Evolutionary conservation across 2,888 invertebrate genomes (phyloP).

Genomic region (Emmelina monodactyla): DNA sequence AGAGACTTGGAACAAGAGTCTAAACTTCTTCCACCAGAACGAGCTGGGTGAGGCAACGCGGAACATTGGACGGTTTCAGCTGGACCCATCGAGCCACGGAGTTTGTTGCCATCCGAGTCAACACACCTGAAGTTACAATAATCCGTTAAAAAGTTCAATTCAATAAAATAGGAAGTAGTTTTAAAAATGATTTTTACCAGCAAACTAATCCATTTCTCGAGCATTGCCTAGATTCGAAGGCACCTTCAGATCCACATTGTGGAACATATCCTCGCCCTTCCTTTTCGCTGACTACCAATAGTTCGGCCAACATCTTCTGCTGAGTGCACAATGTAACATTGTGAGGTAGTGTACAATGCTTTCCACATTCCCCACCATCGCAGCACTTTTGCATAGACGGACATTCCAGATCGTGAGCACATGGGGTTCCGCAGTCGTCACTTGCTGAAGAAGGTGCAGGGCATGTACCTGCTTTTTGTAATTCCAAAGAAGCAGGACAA

Average conservation of each 20-base stretch:
- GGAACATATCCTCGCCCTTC: conserved; percentile 86
- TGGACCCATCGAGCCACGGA: conserved; percentile 82
- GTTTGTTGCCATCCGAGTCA: conserved; percentile 78
- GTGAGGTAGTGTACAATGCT: conserved; percentile 75
- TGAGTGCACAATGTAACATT: conserved; percentile 83
- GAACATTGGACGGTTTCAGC: conserved; percentile 74
- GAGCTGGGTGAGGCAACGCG: conserved; percentile 30
- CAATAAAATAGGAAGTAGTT: neutral
- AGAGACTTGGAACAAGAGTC: conserved; percentile 72
- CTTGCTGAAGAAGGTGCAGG: conserved; percentile 59
- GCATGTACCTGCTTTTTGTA: conserved; percentile 81
- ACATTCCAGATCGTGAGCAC: conserved; percentile 83
- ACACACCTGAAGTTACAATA: conserved; percentile 76
- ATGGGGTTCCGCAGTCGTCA: conserved; percentile 69
- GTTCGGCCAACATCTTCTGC: conserved; percentile 78
- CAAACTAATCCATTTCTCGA: conserved; percentile 86
- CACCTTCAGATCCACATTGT: conserved; percentile 76
- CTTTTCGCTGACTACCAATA: conserved; percentile 78
- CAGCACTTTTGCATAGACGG: conserved; percentile 86
- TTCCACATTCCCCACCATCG: conserved; percentile 74
- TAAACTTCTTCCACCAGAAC: conserved; percentile 59
- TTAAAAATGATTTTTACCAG: conserved; percentile 60
- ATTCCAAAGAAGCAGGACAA: conserved; percentile 78
- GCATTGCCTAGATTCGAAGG: conserved; percentile 78
- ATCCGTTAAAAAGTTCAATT: too few relatives aligned